phyloP scores from a whole-genome alignment of 1,140 invertebrate species.

The Mycetomoellerius zeteki region DNA sequence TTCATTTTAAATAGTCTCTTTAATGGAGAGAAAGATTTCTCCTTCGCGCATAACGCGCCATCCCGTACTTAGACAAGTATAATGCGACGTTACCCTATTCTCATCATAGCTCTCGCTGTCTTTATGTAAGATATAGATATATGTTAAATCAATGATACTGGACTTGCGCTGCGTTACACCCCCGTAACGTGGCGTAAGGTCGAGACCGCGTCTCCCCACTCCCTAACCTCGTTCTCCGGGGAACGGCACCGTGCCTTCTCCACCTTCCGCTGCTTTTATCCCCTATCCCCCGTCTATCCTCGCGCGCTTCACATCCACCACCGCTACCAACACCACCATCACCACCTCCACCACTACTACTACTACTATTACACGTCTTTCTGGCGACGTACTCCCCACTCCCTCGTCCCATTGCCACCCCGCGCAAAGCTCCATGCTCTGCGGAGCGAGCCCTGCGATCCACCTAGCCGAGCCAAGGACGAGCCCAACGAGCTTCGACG shows the following conservation, averaged over 20 bases:
- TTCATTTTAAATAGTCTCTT: neutral
- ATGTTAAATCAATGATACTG: slow-evolving; percentile 86
- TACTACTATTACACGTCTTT: neutral
- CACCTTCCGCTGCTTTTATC: slow-evolving; percentile 33
- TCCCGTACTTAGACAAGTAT: slow-evolving; percentile 32
- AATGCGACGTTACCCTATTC: slow-evolving; percentile 42
- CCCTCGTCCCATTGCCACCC: too few relatives aligned
- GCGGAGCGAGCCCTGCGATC: neutral
- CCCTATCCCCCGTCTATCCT: neutral
- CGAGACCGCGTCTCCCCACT: slow-evolving; percentile 58
- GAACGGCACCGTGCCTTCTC: slow-evolving; percentile 58
- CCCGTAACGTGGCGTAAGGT: slow-evolving; percentile 66
- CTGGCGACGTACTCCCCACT: neutral
- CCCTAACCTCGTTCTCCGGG: slow-evolving; percentile 35
- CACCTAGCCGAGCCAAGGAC: neutral
- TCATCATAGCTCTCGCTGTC: slow-evolving; percentile 42
- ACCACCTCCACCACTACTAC: neutral
- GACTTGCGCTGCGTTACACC: slow-evolving; percentile 81
- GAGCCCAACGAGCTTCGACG: neutral
- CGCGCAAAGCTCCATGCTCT: neutral
- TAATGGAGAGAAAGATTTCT: neutral
- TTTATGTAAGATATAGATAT: slow-evolving; percentile 76
- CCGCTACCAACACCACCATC: neutral
- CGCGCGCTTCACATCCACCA: slow-evolving; percentile 8
- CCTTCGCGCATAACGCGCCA: neutral